Evolutionary conservation across 2,113 vertebrate species (phyloP).

Genomic region (Sciurus niger): DNA sequence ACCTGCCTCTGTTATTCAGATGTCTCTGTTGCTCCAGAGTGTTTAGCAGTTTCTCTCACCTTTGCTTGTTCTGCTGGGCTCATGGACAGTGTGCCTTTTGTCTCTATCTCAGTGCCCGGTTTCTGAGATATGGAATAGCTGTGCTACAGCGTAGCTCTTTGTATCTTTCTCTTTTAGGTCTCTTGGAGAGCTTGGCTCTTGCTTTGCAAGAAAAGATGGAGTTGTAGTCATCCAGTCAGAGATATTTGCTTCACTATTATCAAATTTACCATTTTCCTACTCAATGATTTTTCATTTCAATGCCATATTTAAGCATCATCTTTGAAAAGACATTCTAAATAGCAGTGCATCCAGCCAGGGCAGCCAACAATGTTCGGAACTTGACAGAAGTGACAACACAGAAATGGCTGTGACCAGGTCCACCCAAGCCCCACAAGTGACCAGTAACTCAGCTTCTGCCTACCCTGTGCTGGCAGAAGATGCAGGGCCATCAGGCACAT

Average conservation of each 20-base stretch:
- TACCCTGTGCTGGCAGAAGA: not conserved
- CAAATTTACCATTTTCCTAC: not conserved
- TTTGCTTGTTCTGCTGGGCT: not conserved
- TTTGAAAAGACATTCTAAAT: not conserved
- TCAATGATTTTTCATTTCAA: slow-evolving; percentile 5
- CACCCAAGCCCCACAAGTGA: not conserved
- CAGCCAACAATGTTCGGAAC: not conserved
- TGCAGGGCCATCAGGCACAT: not conserved
- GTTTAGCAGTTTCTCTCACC: not conserved
- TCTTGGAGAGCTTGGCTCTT: not conserved
- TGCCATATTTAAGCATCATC: not conserved
- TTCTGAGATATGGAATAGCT: too few relatives aligned
- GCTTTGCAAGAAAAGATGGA: not conserved
- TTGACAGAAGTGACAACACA: not conserved
- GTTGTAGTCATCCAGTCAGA: not conserved
- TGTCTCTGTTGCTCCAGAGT: not conserved
- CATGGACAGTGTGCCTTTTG: not conserved
- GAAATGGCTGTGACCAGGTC: not conserved
- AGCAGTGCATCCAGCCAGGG: not conserved
- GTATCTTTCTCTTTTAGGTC: not conserved
- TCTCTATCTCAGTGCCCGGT: not conserved
- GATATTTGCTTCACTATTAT: not conserved
- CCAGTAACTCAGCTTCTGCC: not conserved
- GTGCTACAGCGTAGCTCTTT: not conserved
- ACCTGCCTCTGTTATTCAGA: not conserved